phyloP scores from a whole-genome alignment of 2,888 invertebrate species.

The Phanerotoma sp. region DNA sequence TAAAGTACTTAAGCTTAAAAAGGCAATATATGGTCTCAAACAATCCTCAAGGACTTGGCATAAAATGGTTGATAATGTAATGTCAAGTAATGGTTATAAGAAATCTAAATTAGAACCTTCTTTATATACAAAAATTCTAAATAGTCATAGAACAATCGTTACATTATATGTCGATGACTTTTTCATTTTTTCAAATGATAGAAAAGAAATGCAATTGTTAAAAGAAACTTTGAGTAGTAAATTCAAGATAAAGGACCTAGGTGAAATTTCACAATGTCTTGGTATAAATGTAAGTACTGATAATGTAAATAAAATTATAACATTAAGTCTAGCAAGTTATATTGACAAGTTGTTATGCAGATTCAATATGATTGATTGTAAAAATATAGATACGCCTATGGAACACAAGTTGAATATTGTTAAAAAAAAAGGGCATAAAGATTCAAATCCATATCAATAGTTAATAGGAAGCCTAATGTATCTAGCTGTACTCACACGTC shows the following conservation, averaged over 20 bases:
- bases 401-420: too few relatives aligned
- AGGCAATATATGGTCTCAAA: constrained; percentile 32
- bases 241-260: constrained; percentile 27
- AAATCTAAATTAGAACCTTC: constrained; percentile 26
- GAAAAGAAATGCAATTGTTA: not conserved
- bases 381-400: constrained; percentile 25
- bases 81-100: constrained; percentile 12
- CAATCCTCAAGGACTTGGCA: constrained; percentile 37
- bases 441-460: too few relatives aligned
- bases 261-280: constrained; percentile 18
- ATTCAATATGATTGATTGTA: constrained; percentile 26
- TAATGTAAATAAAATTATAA: not conserved
- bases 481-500: too few relatives aligned
- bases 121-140: constrained; percentile 15
- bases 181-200: constrained; percentile 17
- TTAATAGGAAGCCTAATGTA: too few relatives aligned
- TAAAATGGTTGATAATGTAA: constrained; percentile 19
- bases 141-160: constrained; percentile 7
- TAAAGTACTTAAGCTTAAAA: not conserved
- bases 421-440: too few relatives aligned
- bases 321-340: constrained; percentile 19
- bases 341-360: constrained; percentile 12
- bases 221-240: constrained; percentile 6
- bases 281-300: constrained; percentile 24
- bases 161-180: constrained; percentile 31